Conservation (phyloP, 2,888 invertebrate genomes). For the Cerceris rybyensis region DNA sequence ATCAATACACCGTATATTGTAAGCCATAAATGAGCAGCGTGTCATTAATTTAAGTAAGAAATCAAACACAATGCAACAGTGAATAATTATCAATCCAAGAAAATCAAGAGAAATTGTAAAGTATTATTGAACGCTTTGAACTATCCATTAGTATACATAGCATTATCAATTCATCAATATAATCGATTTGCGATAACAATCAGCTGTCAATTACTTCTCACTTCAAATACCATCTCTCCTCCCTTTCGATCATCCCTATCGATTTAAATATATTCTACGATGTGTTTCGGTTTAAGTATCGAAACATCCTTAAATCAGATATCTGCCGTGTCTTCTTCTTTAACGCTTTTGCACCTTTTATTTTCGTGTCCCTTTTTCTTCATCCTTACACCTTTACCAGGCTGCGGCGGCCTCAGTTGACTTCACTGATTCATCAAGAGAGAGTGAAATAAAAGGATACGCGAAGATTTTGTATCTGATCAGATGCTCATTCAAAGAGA, state of each 20-base stretch:
- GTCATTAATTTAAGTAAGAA: no score
- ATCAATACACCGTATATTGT: no score
- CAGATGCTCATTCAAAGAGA: slow-evolving; percentile 36
- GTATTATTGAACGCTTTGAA: no score
- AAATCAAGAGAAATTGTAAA: no score
- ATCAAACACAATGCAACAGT: no score
- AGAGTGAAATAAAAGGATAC: slow-evolving; percentile 34
- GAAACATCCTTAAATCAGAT: neutral
- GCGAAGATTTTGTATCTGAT: slow-evolving; percentile 26
- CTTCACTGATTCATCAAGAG: slow-evolving; percentile 22
- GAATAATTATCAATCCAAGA: no score
- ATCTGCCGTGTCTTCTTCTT: neutral
- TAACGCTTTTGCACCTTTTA: neutral
- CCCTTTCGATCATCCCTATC: neutral
- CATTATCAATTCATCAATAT: no score
- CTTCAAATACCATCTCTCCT: no score
- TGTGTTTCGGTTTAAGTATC: neutral
- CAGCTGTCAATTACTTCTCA: no score
- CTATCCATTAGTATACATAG: no score
- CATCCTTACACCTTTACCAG: neutral
- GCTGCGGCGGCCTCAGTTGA: slow-evolving; percentile 7
- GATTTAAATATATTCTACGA: neutral
- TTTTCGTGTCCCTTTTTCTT: neutral
- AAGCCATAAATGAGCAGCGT: no score
- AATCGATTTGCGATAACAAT: no score